Conservation (phyloP, 2,113 vertebrate genomes). For the Paramormyrops kingsleyae region DNA sequence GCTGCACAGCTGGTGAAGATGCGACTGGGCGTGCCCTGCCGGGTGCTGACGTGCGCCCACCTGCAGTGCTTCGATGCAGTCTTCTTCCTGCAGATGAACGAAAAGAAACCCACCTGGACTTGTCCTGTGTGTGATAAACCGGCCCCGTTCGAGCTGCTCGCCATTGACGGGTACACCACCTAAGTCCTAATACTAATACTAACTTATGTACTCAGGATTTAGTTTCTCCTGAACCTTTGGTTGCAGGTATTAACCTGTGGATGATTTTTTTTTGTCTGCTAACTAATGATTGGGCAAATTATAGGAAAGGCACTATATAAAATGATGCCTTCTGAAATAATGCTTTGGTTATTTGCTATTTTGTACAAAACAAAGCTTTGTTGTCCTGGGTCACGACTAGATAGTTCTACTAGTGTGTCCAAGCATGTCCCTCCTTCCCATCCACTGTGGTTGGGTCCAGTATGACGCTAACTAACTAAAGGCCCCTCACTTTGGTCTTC, state of each 20-base stretch:
- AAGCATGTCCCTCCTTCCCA: neutral
- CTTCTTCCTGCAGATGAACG: conserved; percentile 98
- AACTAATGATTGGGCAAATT: neutral
- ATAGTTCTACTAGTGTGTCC: neutral
- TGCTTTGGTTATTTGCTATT: neutral
- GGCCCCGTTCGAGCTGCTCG: conserved; percentile 88
- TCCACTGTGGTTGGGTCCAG: neutral
- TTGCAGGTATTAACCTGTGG: neutral
- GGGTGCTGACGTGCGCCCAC: conserved; percentile 88
- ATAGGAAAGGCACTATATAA: neutral
- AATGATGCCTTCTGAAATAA: neutral
- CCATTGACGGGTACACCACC: conserved; percentile 83
- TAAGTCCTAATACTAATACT: too few relatives aligned
- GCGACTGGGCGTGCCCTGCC: conserved; percentile 88
- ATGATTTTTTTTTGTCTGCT: neutral
- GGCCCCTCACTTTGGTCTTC: neutral
- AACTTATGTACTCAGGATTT: neutral
- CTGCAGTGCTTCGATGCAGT: conserved; percentile 96
- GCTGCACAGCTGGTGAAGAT: conserved; percentile 87
- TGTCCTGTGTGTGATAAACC: conserved; percentile 98
- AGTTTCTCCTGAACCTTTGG: neutral
- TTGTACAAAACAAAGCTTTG: neutral
- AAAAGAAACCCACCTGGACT: conserved; percentile 97
- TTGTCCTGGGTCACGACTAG: neutral
- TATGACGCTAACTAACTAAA: neutral